Percentiles rank a stretch among this genome's conserved stretches.
Evolutionary conservation across 2,888 invertebrate genomes (phyloP).

Genomic region (Isoperla grammatica): DNA sequence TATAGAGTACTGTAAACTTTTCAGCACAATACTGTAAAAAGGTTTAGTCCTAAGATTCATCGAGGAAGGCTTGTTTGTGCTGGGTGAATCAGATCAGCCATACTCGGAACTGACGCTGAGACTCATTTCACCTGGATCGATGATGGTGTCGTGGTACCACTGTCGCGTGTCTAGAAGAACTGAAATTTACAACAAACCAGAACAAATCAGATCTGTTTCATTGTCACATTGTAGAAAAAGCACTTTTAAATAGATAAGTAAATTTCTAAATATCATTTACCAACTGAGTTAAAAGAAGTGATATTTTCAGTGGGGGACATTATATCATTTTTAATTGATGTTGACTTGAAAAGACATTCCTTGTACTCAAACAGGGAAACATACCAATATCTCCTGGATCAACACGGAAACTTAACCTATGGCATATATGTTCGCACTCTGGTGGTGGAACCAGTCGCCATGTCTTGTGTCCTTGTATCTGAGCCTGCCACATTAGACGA

Average conservation of each 20-base stretch:
- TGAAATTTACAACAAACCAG: slow-evolving; percentile 44
- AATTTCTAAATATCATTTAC: neutral
- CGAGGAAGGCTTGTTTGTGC: no score
- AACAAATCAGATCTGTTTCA: slow-evolving; percentile 10
- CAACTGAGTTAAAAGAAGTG: neutral
- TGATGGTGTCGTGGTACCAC: slow-evolving; percentile 87
- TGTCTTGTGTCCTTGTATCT: slow-evolving; percentile 76
- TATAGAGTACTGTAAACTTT: no score
- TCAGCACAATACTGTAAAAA: no score
- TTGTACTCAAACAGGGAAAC: no score
- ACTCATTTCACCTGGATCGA: slow-evolving; percentile 75
- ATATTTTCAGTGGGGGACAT: slow-evolving; percentile 15
- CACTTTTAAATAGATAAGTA: slow-evolving; percentile 1
- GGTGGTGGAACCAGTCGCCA: slow-evolving; percentile 82
- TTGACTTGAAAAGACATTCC: no score
- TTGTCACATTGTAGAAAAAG: neutral
- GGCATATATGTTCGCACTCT: slow-evolving; percentile 76
- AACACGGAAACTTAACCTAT: slow-evolving; percentile 67
- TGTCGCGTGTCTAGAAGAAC: slow-evolving; percentile 83
- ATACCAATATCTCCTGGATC: slow-evolving; percentile 80
- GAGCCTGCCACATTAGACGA: slow-evolving; percentile 91
- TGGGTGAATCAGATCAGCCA: no score
- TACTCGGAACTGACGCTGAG: slow-evolving; percentile 89
- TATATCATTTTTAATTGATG: no score
- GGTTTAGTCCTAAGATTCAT: no score